Evolutionary conservation across 2,797 vertebrate genomes (phyloP).

Genomic region (Lacerta agilis): DNA sequence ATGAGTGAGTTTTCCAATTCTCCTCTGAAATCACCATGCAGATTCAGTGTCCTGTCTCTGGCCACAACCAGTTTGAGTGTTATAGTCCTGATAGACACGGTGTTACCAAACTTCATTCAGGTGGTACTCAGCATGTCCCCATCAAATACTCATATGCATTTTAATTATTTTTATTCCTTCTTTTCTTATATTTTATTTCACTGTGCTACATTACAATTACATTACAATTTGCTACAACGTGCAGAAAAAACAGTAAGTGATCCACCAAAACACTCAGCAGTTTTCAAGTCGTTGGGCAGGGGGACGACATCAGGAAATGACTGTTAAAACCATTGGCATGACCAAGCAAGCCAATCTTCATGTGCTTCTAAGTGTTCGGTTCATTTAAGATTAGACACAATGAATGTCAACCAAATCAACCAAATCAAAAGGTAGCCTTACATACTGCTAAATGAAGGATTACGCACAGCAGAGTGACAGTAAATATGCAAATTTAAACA

Average conservation of each 20-base stretch:
- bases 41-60: not conserved
- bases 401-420: not conserved
- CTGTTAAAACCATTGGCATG: not conserved
- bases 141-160: too few relatives aligned
- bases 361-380: not conserved
- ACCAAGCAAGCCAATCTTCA: not conserved
- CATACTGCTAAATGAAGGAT: not conserved
- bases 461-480: not conserved
- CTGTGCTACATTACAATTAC: too few relatives aligned
- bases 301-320: fast-evolving
- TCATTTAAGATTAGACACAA: not conserved
- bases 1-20: not conserved
- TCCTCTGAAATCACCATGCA: not conserved
- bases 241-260: too few relatives aligned
- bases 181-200: too few relatives aligned
- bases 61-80: not conserved
- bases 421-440: not conserved
- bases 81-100: too few relatives aligned
- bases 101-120: too few relatives aligned
- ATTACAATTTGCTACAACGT: too few relatives aligned
- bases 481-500: not conserved
- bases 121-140: too few relatives aligned
- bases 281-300: too few relatives aligned
- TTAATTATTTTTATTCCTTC: too few relatives aligned
- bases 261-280: too few relatives aligned